Conservation (phyloP, 2,113 vertebrate genomes). For the Arenaria interpres region DNA sequence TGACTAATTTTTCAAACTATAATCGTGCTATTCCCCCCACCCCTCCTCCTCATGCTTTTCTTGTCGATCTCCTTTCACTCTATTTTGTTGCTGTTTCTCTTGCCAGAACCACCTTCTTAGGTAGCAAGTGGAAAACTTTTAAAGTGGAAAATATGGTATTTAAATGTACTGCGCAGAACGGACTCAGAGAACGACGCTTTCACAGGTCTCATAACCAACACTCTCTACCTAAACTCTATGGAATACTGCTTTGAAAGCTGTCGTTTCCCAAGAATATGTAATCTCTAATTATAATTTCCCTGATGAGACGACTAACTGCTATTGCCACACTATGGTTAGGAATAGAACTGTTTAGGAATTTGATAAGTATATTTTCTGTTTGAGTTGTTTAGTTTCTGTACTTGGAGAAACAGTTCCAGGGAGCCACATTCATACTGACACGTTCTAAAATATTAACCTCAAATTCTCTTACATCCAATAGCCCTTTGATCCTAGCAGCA, state of each 20-base stretch:
- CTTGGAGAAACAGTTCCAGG: neutral
- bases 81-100: neutral
- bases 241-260: neutral
- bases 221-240: neutral
- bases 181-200: neutral
- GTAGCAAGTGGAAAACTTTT: neutral
- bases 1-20: conserved; percentile 34
- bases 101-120: neutral
- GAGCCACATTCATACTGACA: neutral
- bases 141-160: neutral
- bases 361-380: neutral
- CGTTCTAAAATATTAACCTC: neutral
- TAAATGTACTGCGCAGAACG: neutral
- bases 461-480: neutral
- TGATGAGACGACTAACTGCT: neutral
- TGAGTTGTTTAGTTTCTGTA: neutral
- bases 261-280: neutral
- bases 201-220: neutral
- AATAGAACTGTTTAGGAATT: neutral
- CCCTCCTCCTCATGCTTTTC: neutral
- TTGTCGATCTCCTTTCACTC: conserved; percentile 28
- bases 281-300: neutral
- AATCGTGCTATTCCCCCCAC: neutral
- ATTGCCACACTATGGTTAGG: neutral
- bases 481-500: neutral